Evolutionary conservation across 2,113 vertebrate genomes (phyloP).

Genomic region (Rhinoderma darwinii): DNA sequence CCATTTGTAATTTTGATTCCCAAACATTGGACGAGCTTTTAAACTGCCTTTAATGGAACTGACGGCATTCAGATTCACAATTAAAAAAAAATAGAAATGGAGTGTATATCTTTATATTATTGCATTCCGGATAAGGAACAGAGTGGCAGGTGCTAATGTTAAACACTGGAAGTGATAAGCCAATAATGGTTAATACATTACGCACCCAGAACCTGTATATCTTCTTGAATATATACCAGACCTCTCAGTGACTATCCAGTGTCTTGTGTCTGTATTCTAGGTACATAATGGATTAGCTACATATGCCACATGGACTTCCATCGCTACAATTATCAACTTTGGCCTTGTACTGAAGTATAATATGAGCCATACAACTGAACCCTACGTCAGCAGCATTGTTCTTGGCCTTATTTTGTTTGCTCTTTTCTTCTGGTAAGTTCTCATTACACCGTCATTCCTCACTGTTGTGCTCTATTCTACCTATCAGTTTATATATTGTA

Average conservation of each 20-base stretch:
- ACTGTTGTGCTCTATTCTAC: background rate
- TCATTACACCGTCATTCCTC: background rate
- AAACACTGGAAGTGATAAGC: too few species aligned
- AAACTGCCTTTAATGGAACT: background rate
- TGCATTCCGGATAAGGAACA: too few species aligned
- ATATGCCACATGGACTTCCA: conserved; percentile 68
- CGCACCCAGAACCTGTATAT: background rate
- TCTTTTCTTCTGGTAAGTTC: conserved; percentile 62
- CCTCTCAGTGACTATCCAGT: background rate
- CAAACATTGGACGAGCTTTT: background rate
- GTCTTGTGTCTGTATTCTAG: conserved; percentile 55
- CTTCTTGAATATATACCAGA: background rate
- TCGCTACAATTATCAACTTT: conserved; percentile 62
- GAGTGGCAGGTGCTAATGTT: too few species aligned
- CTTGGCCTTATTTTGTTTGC: conserved; percentile 62
- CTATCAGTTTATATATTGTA: background rate
- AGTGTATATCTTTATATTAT: too few species aligned
- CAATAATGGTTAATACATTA: too few species aligned
- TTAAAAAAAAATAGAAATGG: too few species aligned
- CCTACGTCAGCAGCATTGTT: conserved; percentile 62
- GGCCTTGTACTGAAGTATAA: conserved; percentile 64
- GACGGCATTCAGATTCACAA: too few species aligned
- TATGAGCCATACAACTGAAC: conserved; percentile 56
- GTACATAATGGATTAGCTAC: conserved; percentile 70
- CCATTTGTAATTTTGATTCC: background rate